These are phyloP conservation scores for Hyaena hyaena DNA, from an alignment of 2,113 vertebrate genomes.

Conservation along the genomic window DNA sequence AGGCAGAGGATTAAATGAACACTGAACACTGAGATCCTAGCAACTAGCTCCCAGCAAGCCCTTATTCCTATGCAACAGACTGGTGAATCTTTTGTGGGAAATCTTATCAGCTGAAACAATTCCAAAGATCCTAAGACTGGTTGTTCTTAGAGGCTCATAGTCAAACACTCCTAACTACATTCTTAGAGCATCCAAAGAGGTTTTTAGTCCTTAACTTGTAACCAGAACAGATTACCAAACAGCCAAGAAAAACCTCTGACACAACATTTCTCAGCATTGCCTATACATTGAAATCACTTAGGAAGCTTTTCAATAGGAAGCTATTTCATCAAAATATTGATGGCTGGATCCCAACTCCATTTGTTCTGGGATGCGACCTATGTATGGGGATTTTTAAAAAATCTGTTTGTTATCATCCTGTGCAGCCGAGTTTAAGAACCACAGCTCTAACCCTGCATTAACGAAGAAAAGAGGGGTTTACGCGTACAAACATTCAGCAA, in stretches of 20 bases:
- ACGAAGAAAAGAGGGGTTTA: slow-evolving; percentile 1
- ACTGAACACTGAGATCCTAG: neutral
- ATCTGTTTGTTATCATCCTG: neutral
- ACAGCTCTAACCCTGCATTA: neutral
- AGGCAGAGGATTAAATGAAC: neutral
- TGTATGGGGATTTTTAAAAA: neutral
- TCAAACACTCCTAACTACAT: neutral
- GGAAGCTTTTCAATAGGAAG: neutral
- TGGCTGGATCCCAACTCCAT: neutral
- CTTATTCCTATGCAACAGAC: neutral
- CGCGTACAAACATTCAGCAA: neutral
- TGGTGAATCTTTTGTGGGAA: neutral
- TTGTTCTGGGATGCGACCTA: neutral
- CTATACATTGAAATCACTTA: neutral
- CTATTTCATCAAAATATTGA: slow-evolving; percentile 27
- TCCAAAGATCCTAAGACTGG: neutral
- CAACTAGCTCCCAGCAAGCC: neutral
- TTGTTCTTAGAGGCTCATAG: neutral
- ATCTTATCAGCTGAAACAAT: neutral
- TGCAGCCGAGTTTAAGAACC: neutral
- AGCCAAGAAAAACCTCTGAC: neutral
- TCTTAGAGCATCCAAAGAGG: neutral
- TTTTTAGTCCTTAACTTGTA: neutral
- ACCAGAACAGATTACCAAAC: neutral
- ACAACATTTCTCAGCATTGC: neutral